These are phyloP conservation scores for Trinorchestia longiramus DNA, from an alignment of 1,140 invertebrate species.

Conservation along the genomic window DNA sequence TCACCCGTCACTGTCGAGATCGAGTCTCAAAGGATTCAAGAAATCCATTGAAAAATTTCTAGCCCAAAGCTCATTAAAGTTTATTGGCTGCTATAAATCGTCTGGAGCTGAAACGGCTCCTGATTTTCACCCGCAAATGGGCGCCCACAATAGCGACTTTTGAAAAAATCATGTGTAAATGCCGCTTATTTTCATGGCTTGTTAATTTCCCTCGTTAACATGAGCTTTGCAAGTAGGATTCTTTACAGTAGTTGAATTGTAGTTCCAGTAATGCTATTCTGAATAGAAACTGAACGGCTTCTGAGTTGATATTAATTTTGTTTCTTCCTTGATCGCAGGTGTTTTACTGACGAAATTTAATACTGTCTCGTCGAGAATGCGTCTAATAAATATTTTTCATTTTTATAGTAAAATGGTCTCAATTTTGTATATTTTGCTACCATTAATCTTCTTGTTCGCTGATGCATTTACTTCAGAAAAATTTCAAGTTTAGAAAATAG, in stretches of 20 bases:
- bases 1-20: not conserved
- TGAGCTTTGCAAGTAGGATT: not conserved
- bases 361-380: too few species aligned
- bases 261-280: not conserved
- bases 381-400: too few species aligned
- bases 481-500: too few species aligned
- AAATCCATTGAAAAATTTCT: constrained; percentile 15
- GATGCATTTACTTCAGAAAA: too few species aligned
- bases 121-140: constrained; percentile 20
- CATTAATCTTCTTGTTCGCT: too few species aligned
- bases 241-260: not conserved
- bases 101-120: not conserved
- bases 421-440: too few species aligned
- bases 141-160: not conserved
- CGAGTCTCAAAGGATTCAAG: not conserved
- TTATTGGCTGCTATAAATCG: constrained; percentile 20
- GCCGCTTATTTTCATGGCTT: not conserved
- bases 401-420: too few species aligned
- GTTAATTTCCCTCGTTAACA: not conserved
- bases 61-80: constrained; percentile 3
- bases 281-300: not conserved
- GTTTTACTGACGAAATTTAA: too few species aligned
- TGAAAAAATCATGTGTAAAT: not conserved
- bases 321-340: not conserved
- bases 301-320: not conserved